Conservation (phyloP, 2,113 vertebrate species). For the Urocitellus parryii region DNA sequence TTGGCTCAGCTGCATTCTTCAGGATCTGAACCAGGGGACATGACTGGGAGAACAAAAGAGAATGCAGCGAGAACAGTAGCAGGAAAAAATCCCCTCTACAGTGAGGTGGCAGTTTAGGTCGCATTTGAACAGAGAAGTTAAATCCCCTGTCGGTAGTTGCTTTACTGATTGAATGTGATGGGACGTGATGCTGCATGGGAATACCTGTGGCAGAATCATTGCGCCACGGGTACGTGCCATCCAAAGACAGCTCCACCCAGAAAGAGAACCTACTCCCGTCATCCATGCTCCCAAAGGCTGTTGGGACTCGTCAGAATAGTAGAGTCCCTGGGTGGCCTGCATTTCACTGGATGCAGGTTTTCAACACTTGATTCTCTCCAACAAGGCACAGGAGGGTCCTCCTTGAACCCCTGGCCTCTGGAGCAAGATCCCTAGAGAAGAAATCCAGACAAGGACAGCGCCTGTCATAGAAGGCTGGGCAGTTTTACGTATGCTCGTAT, state of each 20-base stretch:
- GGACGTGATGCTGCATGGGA: constrained; percentile 59
- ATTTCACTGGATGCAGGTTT: background rate
- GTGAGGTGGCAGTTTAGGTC: constrained; percentile 65
- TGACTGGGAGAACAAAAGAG: constrained; percentile 80
- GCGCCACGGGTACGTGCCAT: background rate
- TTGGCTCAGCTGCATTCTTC: constrained; percentile 76
- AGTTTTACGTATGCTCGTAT: background rate
- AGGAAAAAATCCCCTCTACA: constrained; percentile 62
- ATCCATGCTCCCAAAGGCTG: background rate
- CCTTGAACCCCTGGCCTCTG: no score
- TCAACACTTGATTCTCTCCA: no score
- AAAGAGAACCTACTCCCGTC: accelerated
- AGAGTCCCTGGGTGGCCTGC: no score
- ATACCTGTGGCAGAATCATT: background rate
- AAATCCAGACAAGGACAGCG: no score
- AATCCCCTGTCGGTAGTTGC: constrained; percentile 15
- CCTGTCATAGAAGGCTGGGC: background rate
- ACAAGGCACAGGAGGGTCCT: background rate
- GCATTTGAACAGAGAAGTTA: constrained; percentile 80
- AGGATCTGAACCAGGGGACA: constrained; percentile 81
- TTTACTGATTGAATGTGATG: constrained; percentile 62
- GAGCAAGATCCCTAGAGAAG: background rate
- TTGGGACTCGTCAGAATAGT: background rate
- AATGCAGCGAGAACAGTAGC: constrained; percentile 68
- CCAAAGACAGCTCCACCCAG: background rate